A percentile compares a stretch with the other conserved stretches of the same genome.
phyloP scores from a whole-genome alignment of 2,113 vertebrate species.

The Vulpes ferrilata region DNA sequence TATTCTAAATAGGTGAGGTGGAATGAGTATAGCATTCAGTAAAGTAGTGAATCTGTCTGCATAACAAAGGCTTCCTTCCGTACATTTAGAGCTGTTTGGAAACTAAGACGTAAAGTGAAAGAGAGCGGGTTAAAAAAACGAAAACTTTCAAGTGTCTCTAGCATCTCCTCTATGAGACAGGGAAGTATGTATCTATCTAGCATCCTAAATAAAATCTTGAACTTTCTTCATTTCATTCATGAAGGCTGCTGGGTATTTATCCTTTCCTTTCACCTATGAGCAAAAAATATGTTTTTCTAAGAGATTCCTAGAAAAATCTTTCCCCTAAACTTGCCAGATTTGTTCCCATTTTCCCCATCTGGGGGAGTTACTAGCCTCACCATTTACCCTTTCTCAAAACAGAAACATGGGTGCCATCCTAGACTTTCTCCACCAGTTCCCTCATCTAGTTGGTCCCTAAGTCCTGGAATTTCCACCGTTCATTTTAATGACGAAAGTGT shows the following conservation, averaged over 20 bases:
- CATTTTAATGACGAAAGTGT: not conserved
- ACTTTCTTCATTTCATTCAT: slow-evolving; percentile 36
- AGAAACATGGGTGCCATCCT: not conserved
- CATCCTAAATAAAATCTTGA: not conserved
- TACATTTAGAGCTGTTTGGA: not conserved
- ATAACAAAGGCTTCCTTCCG: slow-evolving; percentile 27
- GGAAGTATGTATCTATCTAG: not conserved
- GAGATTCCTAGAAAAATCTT: not conserved
- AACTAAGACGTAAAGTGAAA: slow-evolving; percentile 37
- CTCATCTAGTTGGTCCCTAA: not conserved
- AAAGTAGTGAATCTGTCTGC: slow-evolving; percentile 32
- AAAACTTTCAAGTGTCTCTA: not conserved
- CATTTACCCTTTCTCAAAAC: not conserved
- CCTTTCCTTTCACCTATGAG: not conserved
- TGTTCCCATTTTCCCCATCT: not conserved
- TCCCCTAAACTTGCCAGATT: not conserved
- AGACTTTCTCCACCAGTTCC: not conserved
- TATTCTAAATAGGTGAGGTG: not conserved
- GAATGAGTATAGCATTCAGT: not conserved
- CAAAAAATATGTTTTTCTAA: not conserved
- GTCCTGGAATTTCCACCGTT: not conserved
- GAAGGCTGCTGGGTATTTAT: not conserved
- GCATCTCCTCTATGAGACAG: not conserved
- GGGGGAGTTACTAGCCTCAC: not conserved
- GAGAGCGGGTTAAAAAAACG: not conserved